These are phyloP conservation scores for Bubo bubo DNA, from an alignment of 2,113 vertebrate genomes.

Conservation along the genomic window DNA sequence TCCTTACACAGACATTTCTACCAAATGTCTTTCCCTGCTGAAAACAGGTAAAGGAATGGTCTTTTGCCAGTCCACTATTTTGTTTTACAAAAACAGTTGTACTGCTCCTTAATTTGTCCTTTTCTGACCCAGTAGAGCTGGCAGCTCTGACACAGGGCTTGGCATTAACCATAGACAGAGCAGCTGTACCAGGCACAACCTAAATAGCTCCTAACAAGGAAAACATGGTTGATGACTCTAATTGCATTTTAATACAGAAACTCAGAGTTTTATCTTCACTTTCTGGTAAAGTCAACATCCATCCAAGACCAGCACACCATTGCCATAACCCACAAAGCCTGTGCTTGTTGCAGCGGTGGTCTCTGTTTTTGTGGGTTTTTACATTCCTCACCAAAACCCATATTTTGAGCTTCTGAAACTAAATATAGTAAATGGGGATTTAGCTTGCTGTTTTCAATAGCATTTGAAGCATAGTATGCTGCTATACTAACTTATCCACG, in stretches of 20 bases:
- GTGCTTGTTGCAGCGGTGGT: rapidly evolving
- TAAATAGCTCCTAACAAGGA: constrained; percentile 31
- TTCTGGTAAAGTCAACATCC: neutral
- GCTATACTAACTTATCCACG: neutral
- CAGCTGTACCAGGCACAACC: constrained; percentile 8
- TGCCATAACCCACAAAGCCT: neutral
- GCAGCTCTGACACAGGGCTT: neutral
- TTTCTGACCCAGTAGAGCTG: neutral
- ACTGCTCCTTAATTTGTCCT: constrained; percentile 3
- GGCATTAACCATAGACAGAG: neutral
- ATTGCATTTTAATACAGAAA: neutral
- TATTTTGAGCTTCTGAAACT: neutral
- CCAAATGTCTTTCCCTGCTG: neutral
- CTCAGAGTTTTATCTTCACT: neutral
- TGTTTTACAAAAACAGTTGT: neutral
- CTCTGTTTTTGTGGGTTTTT: neutral
- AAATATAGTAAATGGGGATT: neutral
- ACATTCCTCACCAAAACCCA: neutral
- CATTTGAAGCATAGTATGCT: neutral
- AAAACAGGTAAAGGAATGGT: neutral
- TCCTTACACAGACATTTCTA: neutral
- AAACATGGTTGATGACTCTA: neutral
- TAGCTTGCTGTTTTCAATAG: neutral
- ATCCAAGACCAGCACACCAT: neutral
- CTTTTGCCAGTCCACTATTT: neutral